A percentile compares a stretch with the other conserved stretches of the same genome.
Evolutionary conservation across 2,888 invertebrate species (phyloP).

Genomic region (Lycia hirtaria): DNA sequence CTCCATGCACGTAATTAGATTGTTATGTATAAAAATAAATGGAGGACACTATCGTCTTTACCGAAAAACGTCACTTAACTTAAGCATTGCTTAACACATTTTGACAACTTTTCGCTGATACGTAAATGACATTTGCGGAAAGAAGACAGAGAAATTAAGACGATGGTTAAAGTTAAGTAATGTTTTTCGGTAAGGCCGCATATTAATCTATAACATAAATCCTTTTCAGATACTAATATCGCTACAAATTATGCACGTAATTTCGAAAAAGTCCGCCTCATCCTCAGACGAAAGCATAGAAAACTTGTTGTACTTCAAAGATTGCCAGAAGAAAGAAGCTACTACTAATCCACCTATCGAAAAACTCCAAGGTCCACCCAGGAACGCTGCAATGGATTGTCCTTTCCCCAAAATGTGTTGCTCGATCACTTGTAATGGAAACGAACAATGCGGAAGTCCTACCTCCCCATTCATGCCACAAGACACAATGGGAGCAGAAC

Average conservation of each 20-base stretch:
- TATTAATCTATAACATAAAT: not conserved
- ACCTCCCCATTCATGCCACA: slow-evolving; percentile 40
- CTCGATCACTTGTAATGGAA: slow-evolving; percentile 64
- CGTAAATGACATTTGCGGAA: no score
- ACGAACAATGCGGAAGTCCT: slow-evolving; percentile 54
- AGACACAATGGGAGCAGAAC: slow-evolving; percentile 27
- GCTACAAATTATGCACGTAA: slow-evolving; percentile 50
- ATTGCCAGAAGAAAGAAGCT: slow-evolving; percentile 59
- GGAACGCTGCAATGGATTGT: slow-evolving; percentile 38
- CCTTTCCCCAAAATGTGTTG: slow-evolving; percentile 73
- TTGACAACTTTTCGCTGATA: no score
- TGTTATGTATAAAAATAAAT: no score
- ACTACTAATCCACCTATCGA: slow-evolving; percentile 1
- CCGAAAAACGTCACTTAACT: no score
- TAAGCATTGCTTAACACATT: no score
- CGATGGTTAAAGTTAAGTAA: no score
- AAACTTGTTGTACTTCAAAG: slow-evolving; percentile 73
- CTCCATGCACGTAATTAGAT: no score
- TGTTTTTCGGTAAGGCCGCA: no score
- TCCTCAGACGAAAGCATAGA: slow-evolving; percentile 75
- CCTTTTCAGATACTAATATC: slow-evolving; percentile 61
- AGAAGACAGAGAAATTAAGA: no score
- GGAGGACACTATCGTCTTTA: no score
- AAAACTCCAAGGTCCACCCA: slow-evolving; percentile 1
- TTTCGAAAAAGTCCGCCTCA: slow-evolving; percentile 50